Evolutionary conservation across 2,888 invertebrate genomes (phyloP), one percentile per base, ranked within the genome.

Genomic region (Dryobotodes eremita): DNA sequence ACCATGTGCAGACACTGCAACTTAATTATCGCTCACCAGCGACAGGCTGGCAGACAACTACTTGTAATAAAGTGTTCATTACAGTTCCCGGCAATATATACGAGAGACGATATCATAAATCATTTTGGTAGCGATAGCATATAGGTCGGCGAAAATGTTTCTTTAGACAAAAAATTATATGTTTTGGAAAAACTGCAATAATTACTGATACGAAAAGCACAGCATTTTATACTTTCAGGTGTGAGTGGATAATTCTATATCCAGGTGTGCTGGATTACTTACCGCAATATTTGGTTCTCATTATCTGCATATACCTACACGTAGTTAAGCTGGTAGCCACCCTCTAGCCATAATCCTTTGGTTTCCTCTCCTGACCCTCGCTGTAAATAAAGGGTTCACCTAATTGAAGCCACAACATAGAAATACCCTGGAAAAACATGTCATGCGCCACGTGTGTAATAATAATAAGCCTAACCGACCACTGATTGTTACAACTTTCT

Each of bases 321-420:
- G 8, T 57, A 46, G 15, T 48, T 69, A 36, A 70, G 17, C 46
- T 50, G 8, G 20, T 42, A 17, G 15, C n/a, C 46, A 48, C 55
- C 53, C 23, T 48, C 66, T 50, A 69, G 61, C 68, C 26, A 59
- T 70, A 66, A 72, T 69, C 77, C 70, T 36, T 55, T 48, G 73
- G 73, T 73, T 77, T 71, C 61, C 77, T 70, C 69, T 31, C 36
- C 36, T 48, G 50, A 46, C 64, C 53, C 55, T 55, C n/a, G n/a
- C 31, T 72, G 46, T 75, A 81, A 81, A 66, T 62, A 81, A 73
- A 73, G 78, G 77, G 69, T 73, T 82, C 68, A 62, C 80, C 80
- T 71, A 80, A 75, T 81, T 80, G 71, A 48, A 74, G 31, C 17
- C 20, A 71, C 55, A 68, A 69, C 31, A 50, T 42, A 59, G 1